Evolutionary conservation across 1,140 invertebrate species (phyloP).

Genomic region (Popillia japonica): DNA sequence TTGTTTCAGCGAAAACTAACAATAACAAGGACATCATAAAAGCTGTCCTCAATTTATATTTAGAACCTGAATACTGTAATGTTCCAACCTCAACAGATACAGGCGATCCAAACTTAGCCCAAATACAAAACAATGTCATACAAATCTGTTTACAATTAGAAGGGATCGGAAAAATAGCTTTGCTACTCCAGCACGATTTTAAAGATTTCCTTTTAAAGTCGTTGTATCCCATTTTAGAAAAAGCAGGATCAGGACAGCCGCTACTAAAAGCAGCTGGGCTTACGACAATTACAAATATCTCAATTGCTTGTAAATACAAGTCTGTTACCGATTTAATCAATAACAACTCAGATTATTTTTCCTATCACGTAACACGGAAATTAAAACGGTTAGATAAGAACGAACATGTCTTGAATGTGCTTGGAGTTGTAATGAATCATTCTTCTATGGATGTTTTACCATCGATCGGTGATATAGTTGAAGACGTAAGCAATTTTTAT

Average conservation of each 20-base stretch:
- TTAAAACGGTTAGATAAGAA: conserved; percentile 66
- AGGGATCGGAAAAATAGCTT: conserved; percentile 69
- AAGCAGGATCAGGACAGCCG: conserved; percentile 69
- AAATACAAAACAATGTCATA: conserved; percentile 69
- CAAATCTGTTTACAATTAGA: conserved; percentile 70
- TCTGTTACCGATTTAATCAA: conserved; percentile 66
- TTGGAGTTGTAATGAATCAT: conserved; percentile 72
- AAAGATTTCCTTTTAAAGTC: conserved; percentile 68
- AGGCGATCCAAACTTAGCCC: conserved; percentile 54
- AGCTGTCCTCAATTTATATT: conserved; percentile 65
- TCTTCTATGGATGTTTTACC: conserved; percentile 68
- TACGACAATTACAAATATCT: conserved; percentile 64
- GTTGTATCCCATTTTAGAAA: conserved; percentile 73
- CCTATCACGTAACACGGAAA: conserved; percentile 69
- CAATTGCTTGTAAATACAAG: conserved; percentile 61
- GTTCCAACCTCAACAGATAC: conserved; percentile 59
- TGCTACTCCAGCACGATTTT: conserved; percentile 61
- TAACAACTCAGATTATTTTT: conserved; percentile 72
- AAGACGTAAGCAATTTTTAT: conserved; percentile 63
- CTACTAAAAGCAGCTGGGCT: conserved; percentile 66
- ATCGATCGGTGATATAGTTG: conserved; percentile 69
- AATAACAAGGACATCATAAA: conserved; percentile 46
- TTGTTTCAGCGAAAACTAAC: conserved; percentile 36
- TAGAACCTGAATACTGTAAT: conserved; percentile 67
- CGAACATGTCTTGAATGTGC: conserved; percentile 65